These are phyloP conservation scores for Ips nitidus DNA, from an alignment of 1,140 invertebrate genomes.

Conservation along the genomic window DNA sequence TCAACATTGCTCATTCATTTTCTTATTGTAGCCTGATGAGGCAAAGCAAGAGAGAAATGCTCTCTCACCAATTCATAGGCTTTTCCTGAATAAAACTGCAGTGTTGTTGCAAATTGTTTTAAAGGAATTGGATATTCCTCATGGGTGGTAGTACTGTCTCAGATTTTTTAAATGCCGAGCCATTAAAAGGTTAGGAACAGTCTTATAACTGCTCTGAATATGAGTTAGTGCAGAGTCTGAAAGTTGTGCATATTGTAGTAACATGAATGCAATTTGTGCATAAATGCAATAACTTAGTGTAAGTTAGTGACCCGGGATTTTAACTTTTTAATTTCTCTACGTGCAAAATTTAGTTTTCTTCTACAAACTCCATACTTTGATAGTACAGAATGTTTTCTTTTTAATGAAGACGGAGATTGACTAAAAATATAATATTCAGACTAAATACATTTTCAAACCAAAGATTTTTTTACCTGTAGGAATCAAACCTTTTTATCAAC, in stretches of 20 bases:
- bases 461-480: not conserved
- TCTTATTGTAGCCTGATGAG: conserved; percentile 42
- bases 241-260: not conserved
- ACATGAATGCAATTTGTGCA: not conserved
- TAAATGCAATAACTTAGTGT: not conserved
- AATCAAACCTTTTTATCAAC: not conserved
- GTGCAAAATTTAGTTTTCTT: not conserved
- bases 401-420: not conserved
- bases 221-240: not conserved
- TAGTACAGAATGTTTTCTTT: not conserved
- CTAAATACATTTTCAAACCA: not conserved
- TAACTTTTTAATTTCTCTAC: not conserved
- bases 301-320: not conserved
- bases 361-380: not conserved
- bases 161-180: conserved; percentile 34
- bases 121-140: conserved; percentile 1
- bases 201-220: not conserved
- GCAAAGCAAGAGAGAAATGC: conserved; percentile 38
- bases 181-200: conserved; percentile 11
- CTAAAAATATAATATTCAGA: too few species aligned
- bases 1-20: conserved; percentile 46
- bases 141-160: too few species aligned
- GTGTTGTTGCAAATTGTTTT: conserved; percentile 28
- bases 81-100: conserved; percentile 45
- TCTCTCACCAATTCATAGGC: conserved; percentile 40